phyloP scores from a whole-genome alignment of 37 sponge, comb jelly and placozoan genomes.

The Aplysina aerophoba region DNA sequence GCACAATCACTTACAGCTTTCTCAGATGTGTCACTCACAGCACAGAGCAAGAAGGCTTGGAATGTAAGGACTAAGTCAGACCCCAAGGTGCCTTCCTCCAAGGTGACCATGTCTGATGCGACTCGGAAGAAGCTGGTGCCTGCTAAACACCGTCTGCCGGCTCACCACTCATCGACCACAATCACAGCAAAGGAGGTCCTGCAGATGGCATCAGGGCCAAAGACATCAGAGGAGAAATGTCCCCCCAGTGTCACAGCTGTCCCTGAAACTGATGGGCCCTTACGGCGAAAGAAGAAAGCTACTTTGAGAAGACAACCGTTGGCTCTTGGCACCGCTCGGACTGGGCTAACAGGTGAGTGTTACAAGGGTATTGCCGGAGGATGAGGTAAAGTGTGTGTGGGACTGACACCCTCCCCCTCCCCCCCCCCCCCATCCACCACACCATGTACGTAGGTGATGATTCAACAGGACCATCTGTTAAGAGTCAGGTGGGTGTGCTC shows the following conservation, averaged over 20 bases:
- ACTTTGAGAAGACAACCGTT: neutral
- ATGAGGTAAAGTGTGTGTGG: neutral
- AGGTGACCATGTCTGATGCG: constrained; percentile 23
- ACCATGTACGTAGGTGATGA: no score
- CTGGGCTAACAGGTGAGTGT: neutral
- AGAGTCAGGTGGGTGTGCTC: no score
- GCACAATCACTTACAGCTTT: neutral
- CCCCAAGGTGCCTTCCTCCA: neutral
- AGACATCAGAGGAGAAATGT: neutral
- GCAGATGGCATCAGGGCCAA: neutral
- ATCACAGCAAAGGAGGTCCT: neutral
- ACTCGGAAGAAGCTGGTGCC: constrained; percentile 10
- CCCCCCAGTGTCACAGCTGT: neutral
- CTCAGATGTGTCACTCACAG: neutral
- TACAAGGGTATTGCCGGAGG: neutral
- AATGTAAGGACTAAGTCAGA: neutral
- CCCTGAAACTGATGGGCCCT: neutral
- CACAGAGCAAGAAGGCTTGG: neutral
- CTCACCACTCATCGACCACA: neutral
- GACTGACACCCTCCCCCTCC: no score
- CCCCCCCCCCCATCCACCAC: no score
- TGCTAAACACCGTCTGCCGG: neutral
- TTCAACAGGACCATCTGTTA: no score
- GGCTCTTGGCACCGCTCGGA: neutral
- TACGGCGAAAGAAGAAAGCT: constrained; percentile 10